phyloP scores from a whole-genome alignment of 2,113 vertebrate species.

The Eublepharis macularius region DNA sequence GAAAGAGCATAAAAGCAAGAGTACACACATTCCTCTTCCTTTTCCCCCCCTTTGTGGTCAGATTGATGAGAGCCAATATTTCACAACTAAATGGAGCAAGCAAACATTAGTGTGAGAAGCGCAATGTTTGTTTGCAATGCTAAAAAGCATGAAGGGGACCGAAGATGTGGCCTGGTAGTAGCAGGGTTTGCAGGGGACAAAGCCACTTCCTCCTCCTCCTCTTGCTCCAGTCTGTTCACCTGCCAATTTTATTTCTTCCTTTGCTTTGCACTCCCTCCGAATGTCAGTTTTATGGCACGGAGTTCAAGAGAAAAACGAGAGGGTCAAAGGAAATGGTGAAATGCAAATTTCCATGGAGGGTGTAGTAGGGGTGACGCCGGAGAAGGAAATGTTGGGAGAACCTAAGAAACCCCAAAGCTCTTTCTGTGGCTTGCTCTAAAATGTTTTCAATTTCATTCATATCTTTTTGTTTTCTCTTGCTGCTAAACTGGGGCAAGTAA shows the following conservation, averaged over 20 bases:
- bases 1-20: constrained; percentile 51
- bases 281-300: constrained; percentile 17
- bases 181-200: constrained; percentile 46
- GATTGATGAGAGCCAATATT: constrained; percentile 66
- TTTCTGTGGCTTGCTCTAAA: constrained; percentile 63
- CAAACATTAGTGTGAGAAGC: constrained; percentile 62
- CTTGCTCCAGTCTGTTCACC: constrained; percentile 14
- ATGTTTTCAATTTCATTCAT: constrained; percentile 77
- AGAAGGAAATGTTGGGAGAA: constrained; percentile 45
- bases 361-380: constrained; percentile 10
- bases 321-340: constrained; percentile 34
- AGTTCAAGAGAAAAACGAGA: constrained; percentile 17
- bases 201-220: constrained; percentile 40
- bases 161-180: constrained; percentile 53
- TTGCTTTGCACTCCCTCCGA: constrained; percentile 28
- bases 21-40: constrained; percentile 66
- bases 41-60: constrained; percentile 40
- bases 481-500: constrained; percentile 74
- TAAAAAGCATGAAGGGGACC: constrained; percentile 41
- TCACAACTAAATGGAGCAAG: constrained; percentile 64
- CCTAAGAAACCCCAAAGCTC: constrained; percentile 61
- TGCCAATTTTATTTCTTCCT: constrained; percentile 53
- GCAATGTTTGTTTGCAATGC: constrained; percentile 68
- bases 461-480: constrained; percentile 76
- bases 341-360: constrained; percentile 28